Percentiles rank a stretch among this genome's conserved stretches.
Evolutionary conservation across 2,113 vertebrate species (phyloP).

Genomic region (Phocoena sinus): DNA sequence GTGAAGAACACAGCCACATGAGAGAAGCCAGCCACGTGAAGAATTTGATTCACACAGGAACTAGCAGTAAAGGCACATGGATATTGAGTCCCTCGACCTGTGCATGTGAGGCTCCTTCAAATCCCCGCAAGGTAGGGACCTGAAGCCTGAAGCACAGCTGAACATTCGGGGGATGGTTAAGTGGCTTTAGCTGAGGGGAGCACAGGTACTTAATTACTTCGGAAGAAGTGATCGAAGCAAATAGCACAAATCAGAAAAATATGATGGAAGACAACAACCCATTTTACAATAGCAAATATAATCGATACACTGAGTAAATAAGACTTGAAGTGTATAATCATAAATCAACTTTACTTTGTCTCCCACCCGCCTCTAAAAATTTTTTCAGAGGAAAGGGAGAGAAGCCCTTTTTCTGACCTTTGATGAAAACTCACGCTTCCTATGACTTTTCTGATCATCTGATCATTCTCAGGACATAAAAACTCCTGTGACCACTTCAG

Average conservation of each 20-base stretch:
- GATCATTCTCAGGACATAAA: not conserved
- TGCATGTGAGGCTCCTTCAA: not conserved
- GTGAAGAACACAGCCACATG: not conserved
- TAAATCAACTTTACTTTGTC: not conserved
- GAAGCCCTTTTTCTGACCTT: not conserved
- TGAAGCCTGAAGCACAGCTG: not conserved
- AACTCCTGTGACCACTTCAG: not conserved
- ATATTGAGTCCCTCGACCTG: not conserved
- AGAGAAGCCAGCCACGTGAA: not conserved
- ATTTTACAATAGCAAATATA: not conserved
- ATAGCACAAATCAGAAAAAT: not conserved
- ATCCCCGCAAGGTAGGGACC: accelerated
- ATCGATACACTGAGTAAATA: not conserved
- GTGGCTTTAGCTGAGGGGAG: not conserved
- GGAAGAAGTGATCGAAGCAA: not conserved
- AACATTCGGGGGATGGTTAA: not conserved
- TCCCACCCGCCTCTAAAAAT: not conserved
- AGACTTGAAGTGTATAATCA: not conserved
- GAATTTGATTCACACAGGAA: not conserved
- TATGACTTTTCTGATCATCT: not conserved
- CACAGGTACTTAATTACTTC: not conserved
- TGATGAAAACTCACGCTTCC: not conserved
- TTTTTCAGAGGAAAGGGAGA: not conserved
- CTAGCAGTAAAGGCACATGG: not conserved
- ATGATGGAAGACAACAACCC: not conserved